Evolutionary conservation across 2,797 vertebrate genomes (phyloP).

Genomic region (Pempheris klunzingeri): DNA sequence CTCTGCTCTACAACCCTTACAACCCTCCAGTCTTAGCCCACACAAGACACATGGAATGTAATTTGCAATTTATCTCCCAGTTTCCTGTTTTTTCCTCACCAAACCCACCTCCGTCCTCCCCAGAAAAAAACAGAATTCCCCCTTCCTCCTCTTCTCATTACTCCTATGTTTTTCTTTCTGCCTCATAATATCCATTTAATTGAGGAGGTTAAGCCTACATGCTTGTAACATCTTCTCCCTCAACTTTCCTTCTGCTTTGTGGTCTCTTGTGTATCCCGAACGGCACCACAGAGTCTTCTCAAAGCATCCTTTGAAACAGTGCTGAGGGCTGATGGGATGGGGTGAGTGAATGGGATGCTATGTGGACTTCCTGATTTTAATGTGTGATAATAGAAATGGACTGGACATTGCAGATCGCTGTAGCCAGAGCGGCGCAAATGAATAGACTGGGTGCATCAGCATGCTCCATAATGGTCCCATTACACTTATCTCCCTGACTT

Average conservation of each 20-base stretch:
- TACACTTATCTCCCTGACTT: slow-evolving; percentile 28
- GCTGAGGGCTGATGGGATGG: slow-evolving; percentile 48
- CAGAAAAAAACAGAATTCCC: background rate
- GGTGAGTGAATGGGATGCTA: slow-evolving; percentile 53
- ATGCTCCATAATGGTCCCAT: slow-evolving; percentile 35
- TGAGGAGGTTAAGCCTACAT: slow-evolving; percentile 40
- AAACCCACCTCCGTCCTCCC: slow-evolving; percentile 39
- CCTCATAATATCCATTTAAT: slow-evolving; percentile 58
- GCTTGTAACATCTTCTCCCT: slow-evolving; percentile 35
- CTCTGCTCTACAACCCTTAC: slow-evolving; percentile 24
- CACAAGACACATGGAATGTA: slow-evolving; percentile 71
- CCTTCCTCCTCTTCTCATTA: slow-evolving; percentile 35
- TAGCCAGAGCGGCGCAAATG: slow-evolving; percentile 33
- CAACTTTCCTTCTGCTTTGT: slow-evolving; percentile 46
- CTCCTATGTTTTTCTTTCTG: slow-evolving; percentile 41
- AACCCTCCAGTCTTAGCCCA: slow-evolving; percentile 52
- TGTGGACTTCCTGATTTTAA: slow-evolving; percentile 71
- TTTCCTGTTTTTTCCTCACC: slow-evolving; percentile 69
- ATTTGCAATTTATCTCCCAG: slow-evolving; percentile 70
- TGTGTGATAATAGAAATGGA: slow-evolving; percentile 71
- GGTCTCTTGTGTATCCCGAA: slow-evolving; percentile 31
- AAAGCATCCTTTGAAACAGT: slow-evolving; percentile 59
- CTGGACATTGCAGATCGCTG: slow-evolving; percentile 28
- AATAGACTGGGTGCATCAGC: slow-evolving; percentile 33
- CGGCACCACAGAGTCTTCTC: slow-evolving; percentile 46